Evolutionary conservation across 2,888 invertebrate genomes (phyloP), one percentile per base, ranked within the genome.

Genomic region (Malthinus seriepunctatus): DNA sequence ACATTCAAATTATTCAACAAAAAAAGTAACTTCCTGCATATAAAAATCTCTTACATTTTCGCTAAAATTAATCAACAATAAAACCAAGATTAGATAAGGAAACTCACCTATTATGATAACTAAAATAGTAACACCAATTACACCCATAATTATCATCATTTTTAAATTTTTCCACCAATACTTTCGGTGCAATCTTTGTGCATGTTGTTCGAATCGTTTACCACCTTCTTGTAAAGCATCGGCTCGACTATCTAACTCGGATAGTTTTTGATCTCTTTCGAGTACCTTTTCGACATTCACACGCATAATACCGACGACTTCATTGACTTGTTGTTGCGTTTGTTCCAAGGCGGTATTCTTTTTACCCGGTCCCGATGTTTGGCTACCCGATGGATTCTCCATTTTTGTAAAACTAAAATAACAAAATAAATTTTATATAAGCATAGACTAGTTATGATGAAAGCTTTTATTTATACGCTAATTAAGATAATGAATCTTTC

Each of bases 81-180:
- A 23, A 23, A 5, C 23, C n/a, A n/a, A n/a, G 51, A 51, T 51
- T 14, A 52, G 52, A 52, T 52, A 45, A 23, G 23, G 5, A 23
- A 23, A 23, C 91, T 91, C 85, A 94, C 95, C 90, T 79, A 93
- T 91, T 75, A 95, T 88, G 75, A 95, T 89, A 72, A 90, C 91
- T 73, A 93, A 83, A 78, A 93, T 88, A 67, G 91, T 84, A 71
- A 90, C 83, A 62, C 88, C 91, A 77, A 93, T 92, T 58, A 91
- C 86, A 60, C 93, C 93, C 84, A 93, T 89, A 72, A 93, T 91
- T 72, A 93, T 91, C 93, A 93, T 93, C 93, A 93, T 93, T 87
- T 97, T 97, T 74, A 96, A 83, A 81, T 97, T 97, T 81, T 97
- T 95, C 88, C 95, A 88, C 97, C 97, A 97, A 78, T 93, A 96